Percentiles rank a stretch among this genome's conserved stretches.
phyloP scores from a whole-genome alignment of 2,113 vertebrate genomes.

The Sardina pilchardus region DNA sequence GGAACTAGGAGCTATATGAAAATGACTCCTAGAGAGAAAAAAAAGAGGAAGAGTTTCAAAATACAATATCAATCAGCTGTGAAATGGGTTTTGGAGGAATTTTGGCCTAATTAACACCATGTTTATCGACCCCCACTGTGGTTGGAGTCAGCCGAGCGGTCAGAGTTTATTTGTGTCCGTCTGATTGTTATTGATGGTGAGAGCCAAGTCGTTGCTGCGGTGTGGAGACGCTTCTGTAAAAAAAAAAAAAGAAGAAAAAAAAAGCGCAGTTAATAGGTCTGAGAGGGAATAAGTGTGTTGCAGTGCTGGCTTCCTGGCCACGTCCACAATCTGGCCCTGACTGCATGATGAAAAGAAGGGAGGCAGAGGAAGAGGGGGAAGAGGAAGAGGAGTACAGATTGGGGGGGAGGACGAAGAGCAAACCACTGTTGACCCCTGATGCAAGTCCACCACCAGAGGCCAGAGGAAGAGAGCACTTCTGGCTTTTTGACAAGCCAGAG shows the following conservation, averaged over 20 bases:
- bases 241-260: not conserved
- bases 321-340: slow-evolving; percentile 30
- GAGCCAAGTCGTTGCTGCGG: not conserved
- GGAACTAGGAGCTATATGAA: not conserved
- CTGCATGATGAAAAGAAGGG: slow-evolving; percentile 23
- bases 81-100: slow-evolving; percentile 50
- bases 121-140: slow-evolving; percentile 50
- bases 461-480: not conserved
- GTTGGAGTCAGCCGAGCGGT: slow-evolving; percentile 46
- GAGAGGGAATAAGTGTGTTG: slow-evolving; percentile 45
- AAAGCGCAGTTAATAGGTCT: slow-evolving; percentile 44
- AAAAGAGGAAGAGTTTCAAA: slow-evolving; percentile 30
- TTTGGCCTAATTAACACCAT: slow-evolving; percentile 44
- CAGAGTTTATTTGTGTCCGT: slow-evolving; percentile 57
- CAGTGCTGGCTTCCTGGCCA: slow-evolving; percentile 34
- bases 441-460: not conserved
- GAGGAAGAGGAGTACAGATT: not conserved
- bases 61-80: slow-evolving; percentile 50
- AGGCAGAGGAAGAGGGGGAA: too few species aligned
- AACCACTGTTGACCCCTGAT: not conserved
- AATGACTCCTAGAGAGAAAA: slow-evolving; percentile 13
- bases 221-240: not conserved
- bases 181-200: slow-evolving; percentile 55
- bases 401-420: not conserved
- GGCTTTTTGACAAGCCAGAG: not conserved